Conservation (phyloP, 2,113 vertebrate species). For the Lathamus discolor region DNA sequence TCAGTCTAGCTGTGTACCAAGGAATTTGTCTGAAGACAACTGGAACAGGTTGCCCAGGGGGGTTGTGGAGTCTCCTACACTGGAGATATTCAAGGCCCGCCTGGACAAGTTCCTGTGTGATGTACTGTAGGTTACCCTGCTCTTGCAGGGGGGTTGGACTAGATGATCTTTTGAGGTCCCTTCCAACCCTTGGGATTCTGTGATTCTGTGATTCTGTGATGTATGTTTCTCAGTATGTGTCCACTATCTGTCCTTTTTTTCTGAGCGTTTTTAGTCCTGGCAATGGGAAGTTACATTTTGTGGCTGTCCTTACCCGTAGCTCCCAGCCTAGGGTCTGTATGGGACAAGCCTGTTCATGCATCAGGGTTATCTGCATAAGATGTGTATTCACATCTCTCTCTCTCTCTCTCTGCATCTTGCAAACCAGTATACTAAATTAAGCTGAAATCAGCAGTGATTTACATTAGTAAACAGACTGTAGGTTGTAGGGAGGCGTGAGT, state of each 20-base stretch:
- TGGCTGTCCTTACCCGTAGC: background rate
- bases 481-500: background rate
- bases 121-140: too few relatives aligned
- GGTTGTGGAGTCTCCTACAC: too few relatives aligned
- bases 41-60: too few relatives aligned
- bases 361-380: background rate
- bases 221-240: background rate
- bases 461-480: background rate
- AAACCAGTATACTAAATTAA: background rate
- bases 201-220: too few relatives aligned
- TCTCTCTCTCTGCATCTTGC: background rate
- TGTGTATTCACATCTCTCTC: background rate
- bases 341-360: background rate
- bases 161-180: too few relatives aligned
- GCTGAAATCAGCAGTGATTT: background rate
- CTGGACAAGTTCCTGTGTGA: too few relatives aligned
- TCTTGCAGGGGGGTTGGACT: too few relatives aligned
- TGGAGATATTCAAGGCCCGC: too few relatives aligned
- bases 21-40: background rate
- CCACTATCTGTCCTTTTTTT: background rate
- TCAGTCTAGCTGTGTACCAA: background rate
- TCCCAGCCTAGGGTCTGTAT: background rate
- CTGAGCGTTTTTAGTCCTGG: background rate
- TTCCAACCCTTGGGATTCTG: too few relatives aligned
- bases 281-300: fast-evolving